These are phyloP conservation scores for Danio rerio DNA, from an alignment of 2,113 vertebrate species.

Conservation along the genomic window DNA sequence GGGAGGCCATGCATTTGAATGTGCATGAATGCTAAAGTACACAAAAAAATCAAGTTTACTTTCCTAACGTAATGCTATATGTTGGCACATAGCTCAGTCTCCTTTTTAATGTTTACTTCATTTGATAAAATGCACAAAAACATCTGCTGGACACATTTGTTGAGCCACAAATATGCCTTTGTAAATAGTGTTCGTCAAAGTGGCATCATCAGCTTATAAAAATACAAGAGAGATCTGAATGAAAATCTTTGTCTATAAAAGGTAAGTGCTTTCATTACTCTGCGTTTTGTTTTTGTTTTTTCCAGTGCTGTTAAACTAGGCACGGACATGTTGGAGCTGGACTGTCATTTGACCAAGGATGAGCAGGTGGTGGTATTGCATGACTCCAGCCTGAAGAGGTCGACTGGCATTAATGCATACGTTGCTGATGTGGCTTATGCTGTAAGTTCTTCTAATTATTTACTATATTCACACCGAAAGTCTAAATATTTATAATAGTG, in stretches of 20 bases:
- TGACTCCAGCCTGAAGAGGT: conserved; percentile 87
- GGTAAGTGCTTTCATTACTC: not conserved
- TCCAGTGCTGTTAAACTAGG: conserved; percentile 88
- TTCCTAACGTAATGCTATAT: no score
- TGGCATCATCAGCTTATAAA: not conserved
- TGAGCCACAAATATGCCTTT: no score
- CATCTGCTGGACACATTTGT: no score
- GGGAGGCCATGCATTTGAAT: no score
- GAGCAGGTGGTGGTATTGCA: conserved; percentile 95
- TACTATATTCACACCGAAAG: no score
- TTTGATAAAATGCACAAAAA: no score
- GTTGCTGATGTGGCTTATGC: conserved; percentile 86
- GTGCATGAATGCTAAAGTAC: no score
- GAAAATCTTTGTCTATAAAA: not conserved
- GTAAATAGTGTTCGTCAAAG: not conserved
- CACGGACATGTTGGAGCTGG: conserved; percentile 97
- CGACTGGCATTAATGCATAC: conserved; percentile 84
- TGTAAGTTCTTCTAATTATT: conserved; percentile 74
- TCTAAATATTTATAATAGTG: no score
- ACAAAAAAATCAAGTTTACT: no score
- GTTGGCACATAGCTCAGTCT: no score
- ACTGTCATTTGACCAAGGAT: conserved; percentile 96
- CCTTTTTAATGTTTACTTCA: no score
- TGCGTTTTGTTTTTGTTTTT: not conserved
- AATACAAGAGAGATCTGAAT: not conserved